Conservation (phyloP, 2,113 vertebrate species). For the Sporophila hypoxantha region DNA sequence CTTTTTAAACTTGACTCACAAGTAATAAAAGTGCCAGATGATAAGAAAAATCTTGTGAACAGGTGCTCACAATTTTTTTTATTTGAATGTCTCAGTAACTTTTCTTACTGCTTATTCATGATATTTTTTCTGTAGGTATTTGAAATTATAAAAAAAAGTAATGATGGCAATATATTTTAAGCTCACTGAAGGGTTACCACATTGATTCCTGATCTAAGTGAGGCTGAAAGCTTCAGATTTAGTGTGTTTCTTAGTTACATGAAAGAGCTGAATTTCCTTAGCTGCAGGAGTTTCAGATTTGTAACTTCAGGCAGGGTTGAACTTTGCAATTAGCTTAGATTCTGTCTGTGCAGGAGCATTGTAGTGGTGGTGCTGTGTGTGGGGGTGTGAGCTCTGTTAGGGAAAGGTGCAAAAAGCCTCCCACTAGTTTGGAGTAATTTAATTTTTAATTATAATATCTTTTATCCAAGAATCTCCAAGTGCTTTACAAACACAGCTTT, state of each 20-base stretch:
- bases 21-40: neutral
- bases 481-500: neutral
- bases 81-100: neutral
- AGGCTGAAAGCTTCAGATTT: neutral
- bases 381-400: neutral
- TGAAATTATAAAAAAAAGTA: neutral
- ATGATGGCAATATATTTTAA: neutral
- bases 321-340: neutral
- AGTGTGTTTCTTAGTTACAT: neutral
- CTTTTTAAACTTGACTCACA: neutral
- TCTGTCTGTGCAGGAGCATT: neutral
- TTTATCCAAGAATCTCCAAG: neutral
- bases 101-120: neutral
- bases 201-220: neutral
- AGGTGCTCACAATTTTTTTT: neutral
- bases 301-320: neutral
- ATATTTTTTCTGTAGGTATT: neutral
- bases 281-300: neutral
- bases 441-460: neutral
- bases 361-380: accelerated
- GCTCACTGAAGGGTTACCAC: neutral
- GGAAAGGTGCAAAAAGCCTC: neutral
- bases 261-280: neutral
- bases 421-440: neutral
- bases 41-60: neutral